Evolutionary conservation across 2,888 invertebrate species (phyloP).

Genomic region (Sialis lutaria): DNA sequence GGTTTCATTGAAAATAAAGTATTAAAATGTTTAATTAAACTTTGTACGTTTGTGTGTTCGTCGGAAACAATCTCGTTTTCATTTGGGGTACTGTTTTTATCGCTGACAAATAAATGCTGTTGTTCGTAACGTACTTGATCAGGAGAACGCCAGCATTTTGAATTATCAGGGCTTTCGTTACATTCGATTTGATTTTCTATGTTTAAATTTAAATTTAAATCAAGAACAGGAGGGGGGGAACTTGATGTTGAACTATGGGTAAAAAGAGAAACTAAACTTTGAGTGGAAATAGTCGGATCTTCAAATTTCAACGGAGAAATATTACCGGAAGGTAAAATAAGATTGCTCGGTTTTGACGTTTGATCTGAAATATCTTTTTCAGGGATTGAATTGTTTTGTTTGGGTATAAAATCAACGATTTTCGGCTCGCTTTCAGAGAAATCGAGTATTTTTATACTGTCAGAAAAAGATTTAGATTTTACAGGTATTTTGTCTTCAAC

Average conservation of each 20-base stretch:
- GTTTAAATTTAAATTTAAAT: slow-evolving; percentile 2
- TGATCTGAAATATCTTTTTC: background rate
- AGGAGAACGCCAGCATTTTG: slow-evolving; percentile 50
- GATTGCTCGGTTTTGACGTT: background rate
- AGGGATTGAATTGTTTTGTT: background rate
- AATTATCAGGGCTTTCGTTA: slow-evolving; percentile 16
- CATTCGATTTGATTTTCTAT: slow-evolving; percentile 20
- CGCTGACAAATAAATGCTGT: background rate
- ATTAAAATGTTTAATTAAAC: slow-evolving; percentile 51
- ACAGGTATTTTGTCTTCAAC: too few relatives aligned
- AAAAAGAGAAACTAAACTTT: slow-evolving; percentile 1
- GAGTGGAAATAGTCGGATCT: background rate
- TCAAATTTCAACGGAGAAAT: background rate
- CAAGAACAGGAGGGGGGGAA: background rate
- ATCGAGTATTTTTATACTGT: background rate
- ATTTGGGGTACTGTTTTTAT: background rate
- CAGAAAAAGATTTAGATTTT: too few relatives aligned
- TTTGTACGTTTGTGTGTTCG: slow-evolving; percentile 40
- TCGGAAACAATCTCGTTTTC: background rate
- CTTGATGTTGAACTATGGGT: slow-evolving; percentile 4
- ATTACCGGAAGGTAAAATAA: background rate
- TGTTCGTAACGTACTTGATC: slow-evolving; percentile 48
- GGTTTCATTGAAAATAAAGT: slow-evolving; percentile 12
- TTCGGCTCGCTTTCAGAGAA: background rate
- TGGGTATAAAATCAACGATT: background rate